A percentile compares a stretch with the other conserved stretches of the same genome.
Conservation (phyloP, 1,140 invertebrate genomes). For the Varroa destructor region DNA sequence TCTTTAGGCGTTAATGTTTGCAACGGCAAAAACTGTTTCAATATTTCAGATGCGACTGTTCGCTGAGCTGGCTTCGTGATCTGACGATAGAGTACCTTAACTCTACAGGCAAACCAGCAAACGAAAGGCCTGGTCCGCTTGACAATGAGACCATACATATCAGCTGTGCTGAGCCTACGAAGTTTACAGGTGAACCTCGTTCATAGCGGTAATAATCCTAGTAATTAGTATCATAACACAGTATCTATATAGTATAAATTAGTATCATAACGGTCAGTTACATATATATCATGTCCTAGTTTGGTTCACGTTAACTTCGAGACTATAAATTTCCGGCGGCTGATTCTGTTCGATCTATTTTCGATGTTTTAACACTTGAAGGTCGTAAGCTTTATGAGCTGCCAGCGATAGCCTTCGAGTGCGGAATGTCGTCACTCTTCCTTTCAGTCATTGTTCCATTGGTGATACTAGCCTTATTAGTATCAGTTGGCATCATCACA, state of each 20-base stretch:
- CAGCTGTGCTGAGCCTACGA: constrained; percentile 19
- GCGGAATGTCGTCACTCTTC: neutral
- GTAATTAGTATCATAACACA: too few relatives aligned
- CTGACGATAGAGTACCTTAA: neutral
- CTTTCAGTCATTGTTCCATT: neutral
- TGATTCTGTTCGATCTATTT: too few relatives aligned
- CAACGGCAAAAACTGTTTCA: too few relatives aligned
- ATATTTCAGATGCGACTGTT: constrained; percentile 19
- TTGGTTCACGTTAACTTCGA: too few relatives aligned
- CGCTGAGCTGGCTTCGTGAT: constrained; percentile 6
- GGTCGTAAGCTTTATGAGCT: neutral
- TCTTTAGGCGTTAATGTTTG: too few relatives aligned
- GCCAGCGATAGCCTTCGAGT: constrained; percentile 3
- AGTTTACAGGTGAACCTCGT: neutral
- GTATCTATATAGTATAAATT: too few relatives aligned
- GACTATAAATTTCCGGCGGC: too few relatives aligned
- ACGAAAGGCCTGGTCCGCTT: neutral
- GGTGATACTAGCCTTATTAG: constrained; percentile 2
- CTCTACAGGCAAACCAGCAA: neutral
- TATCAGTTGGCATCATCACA: neutral
- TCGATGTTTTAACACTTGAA: too few relatives aligned
- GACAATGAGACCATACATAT: constrained; percentile 13
- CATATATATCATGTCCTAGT: too few relatives aligned
- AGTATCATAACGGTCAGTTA: too few relatives aligned
- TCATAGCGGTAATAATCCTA: too few relatives aligned